Evolutionary conservation across 2,113 vertebrate genomes (phyloP).

Genomic region (Lichenostomus cassidix): DNA sequence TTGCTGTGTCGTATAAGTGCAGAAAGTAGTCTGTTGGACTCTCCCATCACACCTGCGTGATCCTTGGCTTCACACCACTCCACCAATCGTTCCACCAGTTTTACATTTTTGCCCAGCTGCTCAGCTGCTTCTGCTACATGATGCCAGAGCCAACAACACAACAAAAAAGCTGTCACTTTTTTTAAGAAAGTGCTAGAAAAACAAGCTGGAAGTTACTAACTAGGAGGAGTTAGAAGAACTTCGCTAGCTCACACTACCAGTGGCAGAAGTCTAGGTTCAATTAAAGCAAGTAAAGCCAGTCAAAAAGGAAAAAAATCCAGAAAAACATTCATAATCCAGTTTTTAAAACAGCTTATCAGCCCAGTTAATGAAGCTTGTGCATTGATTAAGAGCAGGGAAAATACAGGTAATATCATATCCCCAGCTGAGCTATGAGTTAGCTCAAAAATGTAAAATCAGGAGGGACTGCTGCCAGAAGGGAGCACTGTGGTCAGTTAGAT

Average conservation of each 20-base stretch:
- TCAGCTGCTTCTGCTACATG: constrained; percentile 90
- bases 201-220: constrained; percentile 9
- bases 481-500: background rate
- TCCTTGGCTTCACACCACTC: constrained; percentile 99
- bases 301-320: background rate
- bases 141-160: constrained; percentile 36
- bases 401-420: background rate
- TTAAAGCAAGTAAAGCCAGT: background rate
- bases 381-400: background rate
- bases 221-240: background rate
- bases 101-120: constrained; percentile 91
- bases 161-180: constrained; percentile 38
- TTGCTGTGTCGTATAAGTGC: constrained; percentile 98
- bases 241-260: background rate
- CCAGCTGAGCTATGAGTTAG: background rate
- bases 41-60: constrained; percentile 97
- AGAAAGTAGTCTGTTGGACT: constrained; percentile 95
- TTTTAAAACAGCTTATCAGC: background rate
- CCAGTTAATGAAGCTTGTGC: background rate
- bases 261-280: background rate
- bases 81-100: constrained; percentile 91
- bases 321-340: background rate
- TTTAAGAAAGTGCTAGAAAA: constrained; percentile 9
- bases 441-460: background rate
- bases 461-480: background rate